These are phyloP conservation scores for Spodoptera littoralis DNA, from an alignment of 2,888 invertebrate genomes.

Conservation along the genomic window DNA sequence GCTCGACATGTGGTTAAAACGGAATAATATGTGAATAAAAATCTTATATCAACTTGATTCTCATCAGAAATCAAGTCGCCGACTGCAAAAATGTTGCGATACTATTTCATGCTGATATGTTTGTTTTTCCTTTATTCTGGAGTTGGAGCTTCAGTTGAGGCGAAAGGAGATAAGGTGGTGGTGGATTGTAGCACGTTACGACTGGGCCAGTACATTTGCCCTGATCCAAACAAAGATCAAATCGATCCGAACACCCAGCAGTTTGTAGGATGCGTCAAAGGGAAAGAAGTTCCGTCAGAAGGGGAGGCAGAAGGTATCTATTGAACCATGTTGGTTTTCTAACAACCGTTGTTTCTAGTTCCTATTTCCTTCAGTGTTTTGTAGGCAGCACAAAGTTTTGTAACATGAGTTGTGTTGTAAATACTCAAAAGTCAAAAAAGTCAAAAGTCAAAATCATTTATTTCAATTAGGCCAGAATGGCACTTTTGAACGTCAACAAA, in stretches of 20 bases:
- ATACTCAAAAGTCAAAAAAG: no score
- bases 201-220: constrained; percentile 95
- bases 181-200: constrained; percentile 92
- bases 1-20: no score
- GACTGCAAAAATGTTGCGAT: constrained; percentile 39
- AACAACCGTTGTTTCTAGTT: no score
- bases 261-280: constrained; percentile 92
- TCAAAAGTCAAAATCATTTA: no score
- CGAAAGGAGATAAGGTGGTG: constrained; percentile 67
- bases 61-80: not conserved
- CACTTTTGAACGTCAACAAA: no score
- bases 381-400: no score
- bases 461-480: no score
- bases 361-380: no score
- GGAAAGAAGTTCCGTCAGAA: constrained; percentile 87
- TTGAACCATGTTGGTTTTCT: not conserved
- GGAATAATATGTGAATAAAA: no score
- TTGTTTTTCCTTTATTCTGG: constrained; percentile 59
- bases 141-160: constrained; percentile 73
- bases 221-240: constrained; percentile 92
- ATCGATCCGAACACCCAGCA: constrained; percentile 97
- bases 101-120: constrained; percentile 52
- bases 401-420: not conserved
- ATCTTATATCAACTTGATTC: not conserved
- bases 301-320: constrained; percentile 93